Evolutionary conservation across 1,140 invertebrate species (phyloP), one percentile per base, ranked within the genome.

Genomic region (Aphelinus certus): DNA sequence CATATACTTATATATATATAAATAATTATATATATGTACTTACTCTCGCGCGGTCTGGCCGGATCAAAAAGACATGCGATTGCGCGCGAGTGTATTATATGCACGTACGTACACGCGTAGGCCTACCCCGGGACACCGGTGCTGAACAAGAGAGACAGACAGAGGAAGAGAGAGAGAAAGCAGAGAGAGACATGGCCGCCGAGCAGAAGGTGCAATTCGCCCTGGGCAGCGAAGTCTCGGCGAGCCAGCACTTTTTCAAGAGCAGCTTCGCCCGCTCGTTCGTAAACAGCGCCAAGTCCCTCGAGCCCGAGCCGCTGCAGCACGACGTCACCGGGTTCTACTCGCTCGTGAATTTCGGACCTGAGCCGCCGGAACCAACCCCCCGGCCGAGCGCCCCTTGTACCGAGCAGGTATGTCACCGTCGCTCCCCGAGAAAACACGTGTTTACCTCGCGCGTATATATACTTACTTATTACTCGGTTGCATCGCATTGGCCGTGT

Each of bases 251-350:
- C 42, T 87, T 85, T 69, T 89, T 89, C 73, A 89, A 89, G 78
- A 89, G 88, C 72, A 85, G 83, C 9, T 89, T 87, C 71, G 88
- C 88, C 6, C 82, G 88, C 42, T 86, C 87, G 0, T 81, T 89
- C 69, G 83, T 81, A 2, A 71, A 6, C 42, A 65, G 53, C 26
- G 51, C 45, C 9, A 87, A 88, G 72, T 88, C 88, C 3, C 76
- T 89, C 64, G 9, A 2, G 3, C 6, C 9, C 26, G 1, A 9
- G 1, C 1, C 2, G 42, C 42, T 51, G 1, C 10, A 4, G 51
- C 9, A 45, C 65, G 4, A 1, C 43, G 6, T 6, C 7, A 55
- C 3, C 42, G n/a, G 77, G 65, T 86, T 82, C 64, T 81, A 79
- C 66, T 86, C 84, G 0, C 78, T 86, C 9, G 69, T 85, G n/a